Evolutionary conservation across 2,888 invertebrate genomes (phyloP), one percentile per base, ranked within the genome.

Genomic region (Drosophila anomalata): DNA sequence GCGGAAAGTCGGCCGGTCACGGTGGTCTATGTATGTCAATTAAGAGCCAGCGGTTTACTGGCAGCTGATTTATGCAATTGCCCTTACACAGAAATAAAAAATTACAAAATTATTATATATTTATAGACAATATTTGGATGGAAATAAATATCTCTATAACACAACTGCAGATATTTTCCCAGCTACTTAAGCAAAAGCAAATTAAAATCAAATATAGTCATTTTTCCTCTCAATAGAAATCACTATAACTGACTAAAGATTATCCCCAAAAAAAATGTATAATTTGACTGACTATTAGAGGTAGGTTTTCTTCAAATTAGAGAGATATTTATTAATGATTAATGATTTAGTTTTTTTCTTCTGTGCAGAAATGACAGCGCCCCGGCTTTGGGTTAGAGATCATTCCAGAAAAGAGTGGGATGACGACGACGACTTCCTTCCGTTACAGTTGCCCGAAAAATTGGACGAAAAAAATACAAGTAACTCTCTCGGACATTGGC

Each of bases 11-110:
- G 75, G 57, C 60, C 78, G 71, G 71, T 61, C 84, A 76, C 73
- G 84, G 87, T 84, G 85, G 84, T 87, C 84, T 75, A 73, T 76
- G 79, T 77, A 81, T 87, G 84, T 87, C 84, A 84, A 84, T 84
- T 84, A 85, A 85, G 79, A 59, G 56, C 54, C 33, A 61, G 42
- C 60, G 59, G 51, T 61, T 72, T 66, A 63, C 60, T 60, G 77
- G 77, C 68, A 73, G 87, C 72, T 81, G 85, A 79, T 80, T 87
- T 85, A 82, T 87, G 88, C 81, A 85, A 87, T 81, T 87, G 79
- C 44, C 50, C 60, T 50, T 78, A 74, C 51, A 56, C 22, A 39
- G 54, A 8, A 12, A 51, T 22, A 36, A 50, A 7, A 62, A 36
- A n/a, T n/a, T 12, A 1, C 12, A 12, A 3, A 12, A 5, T 11